A percentile compares a stretch with the other conserved stretches of the same genome.
Evolutionary conservation across 2,888 invertebrate species (phyloP).

Genomic region (Oligia fasciuncula): DNA sequence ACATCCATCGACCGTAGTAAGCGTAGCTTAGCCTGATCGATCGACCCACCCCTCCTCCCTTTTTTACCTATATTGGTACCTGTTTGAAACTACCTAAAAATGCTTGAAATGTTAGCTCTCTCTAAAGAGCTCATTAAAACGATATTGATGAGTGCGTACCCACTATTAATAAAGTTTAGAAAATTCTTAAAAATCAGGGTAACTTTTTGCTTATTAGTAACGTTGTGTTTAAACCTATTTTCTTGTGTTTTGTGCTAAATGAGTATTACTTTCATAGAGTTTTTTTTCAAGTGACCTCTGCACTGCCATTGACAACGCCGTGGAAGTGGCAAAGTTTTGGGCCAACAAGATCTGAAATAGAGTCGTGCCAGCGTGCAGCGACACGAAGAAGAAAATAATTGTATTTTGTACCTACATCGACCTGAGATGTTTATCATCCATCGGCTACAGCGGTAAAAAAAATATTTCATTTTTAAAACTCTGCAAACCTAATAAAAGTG

Average conservation of each 20-base stretch:
- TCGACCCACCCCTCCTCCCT: too few species aligned
- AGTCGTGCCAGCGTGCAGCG: not conserved
- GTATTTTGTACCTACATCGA: not conserved
- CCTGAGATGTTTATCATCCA: not conserved
- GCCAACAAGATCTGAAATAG: not conserved
- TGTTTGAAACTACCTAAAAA: conserved; percentile 4
- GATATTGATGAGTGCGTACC: conserved; percentile 10
- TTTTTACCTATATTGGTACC: too few species aligned
- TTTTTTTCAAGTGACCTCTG: not conserved
- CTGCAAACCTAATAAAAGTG: not conserved
- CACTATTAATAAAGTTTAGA: conserved; percentile 10
- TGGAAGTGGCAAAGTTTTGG: not conserved
- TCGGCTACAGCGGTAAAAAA: not conserved
- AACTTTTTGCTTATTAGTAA: not conserved
- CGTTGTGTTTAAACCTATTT: not conserved
- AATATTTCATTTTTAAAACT: not conserved
- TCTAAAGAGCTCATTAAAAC: conserved; percentile 30
- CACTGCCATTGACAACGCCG: not conserved
- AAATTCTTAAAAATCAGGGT: conserved; percentile 10
- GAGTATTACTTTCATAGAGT: not conserved
- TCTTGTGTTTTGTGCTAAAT: not conserved
- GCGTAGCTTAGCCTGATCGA: too few species aligned
- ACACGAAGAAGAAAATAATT: not conserved
- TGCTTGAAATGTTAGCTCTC: conserved; percentile 24
- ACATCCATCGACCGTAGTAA: too few species aligned